Evolutionary conservation across 2,113 vertebrate genomes (phyloP).

Genomic region (Oryzias woworae): DNA sequence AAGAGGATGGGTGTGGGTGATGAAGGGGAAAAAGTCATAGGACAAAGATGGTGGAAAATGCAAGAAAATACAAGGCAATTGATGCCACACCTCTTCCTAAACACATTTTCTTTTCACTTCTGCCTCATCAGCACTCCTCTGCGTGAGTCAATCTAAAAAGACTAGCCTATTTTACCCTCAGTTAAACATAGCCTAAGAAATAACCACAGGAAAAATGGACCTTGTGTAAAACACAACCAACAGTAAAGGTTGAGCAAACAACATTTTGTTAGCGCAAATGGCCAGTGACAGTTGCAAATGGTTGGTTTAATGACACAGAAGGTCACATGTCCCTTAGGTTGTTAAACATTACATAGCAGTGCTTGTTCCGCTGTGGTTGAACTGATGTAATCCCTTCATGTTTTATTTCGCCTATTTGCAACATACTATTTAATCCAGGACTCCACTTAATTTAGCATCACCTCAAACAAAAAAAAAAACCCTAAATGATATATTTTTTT

Average conservation of each 20-base stretch:
- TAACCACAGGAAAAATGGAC: conserved; percentile 29
- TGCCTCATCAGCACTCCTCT: conserved; percentile 18
- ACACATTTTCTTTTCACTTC: conserved; percentile 11
- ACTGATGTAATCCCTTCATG: conserved; percentile 19
- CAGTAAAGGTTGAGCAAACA: conserved; percentile 39
- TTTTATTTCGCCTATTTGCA: no score
- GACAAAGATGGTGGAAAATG: conserved; percentile 23
- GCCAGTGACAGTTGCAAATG: conserved; percentile 46
- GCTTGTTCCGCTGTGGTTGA: conserved; percentile 22
- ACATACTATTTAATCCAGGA: no score
- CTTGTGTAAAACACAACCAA: conserved; percentile 32
- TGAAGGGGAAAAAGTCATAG: background rate
- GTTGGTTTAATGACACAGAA: conserved; percentile 42
- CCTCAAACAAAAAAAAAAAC: no score
- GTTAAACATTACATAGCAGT: conserved; percentile 54
- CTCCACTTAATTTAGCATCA: no score
- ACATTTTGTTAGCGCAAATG: conserved; percentile 38
- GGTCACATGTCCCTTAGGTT: conserved; percentile 55
- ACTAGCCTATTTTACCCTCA: conserved; percentile 37
- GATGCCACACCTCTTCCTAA: conserved; percentile 21
- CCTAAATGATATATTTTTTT: no score
- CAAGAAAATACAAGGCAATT: conserved; percentile 24
- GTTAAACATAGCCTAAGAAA: conserved; percentile 46
- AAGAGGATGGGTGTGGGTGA: background rate
- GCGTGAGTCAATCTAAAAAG: conserved; percentile 43